These are phyloP conservation scores for Sminthurinus aureus DNA, from an alignment of 2,888 invertebrate species.

Conservation along the genomic window DNA sequence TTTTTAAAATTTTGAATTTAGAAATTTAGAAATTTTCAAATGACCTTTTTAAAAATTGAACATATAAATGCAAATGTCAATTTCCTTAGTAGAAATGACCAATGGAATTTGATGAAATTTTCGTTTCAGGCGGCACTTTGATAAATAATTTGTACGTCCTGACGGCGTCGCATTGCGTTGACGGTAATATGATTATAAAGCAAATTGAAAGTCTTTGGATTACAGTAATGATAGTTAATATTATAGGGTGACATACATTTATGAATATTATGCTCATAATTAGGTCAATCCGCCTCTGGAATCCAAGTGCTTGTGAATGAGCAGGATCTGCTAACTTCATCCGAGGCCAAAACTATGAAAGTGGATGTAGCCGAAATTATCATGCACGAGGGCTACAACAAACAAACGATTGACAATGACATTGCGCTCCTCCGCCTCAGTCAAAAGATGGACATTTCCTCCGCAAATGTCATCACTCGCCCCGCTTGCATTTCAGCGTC, in stretches of 20 bases:
- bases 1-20: too few species aligned
- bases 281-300: slow-evolving; percentile 21
- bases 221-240: too few species aligned
- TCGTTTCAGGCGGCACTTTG: slow-evolving; percentile 38
- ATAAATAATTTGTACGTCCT: slow-evolving; percentile 50
- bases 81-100: too few species aligned
- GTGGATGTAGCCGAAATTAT: slow-evolving; percentile 22
- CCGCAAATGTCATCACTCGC: slow-evolving; percentile 40
- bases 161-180: slow-evolving; percentile 22
- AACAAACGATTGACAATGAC: slow-evolving; percentile 45
- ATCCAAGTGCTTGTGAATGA: slow-evolving; percentile 39
- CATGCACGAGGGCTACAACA: slow-evolving; percentile 33
- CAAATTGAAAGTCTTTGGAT: too few species aligned
- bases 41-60: too few species aligned
- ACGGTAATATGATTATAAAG: too few species aligned
- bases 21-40: too few species aligned
- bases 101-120: too few species aligned
- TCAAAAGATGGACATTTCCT: slow-evolving; percentile 47
- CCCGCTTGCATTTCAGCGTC: slow-evolving; percentile 51
- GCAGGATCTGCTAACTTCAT: slow-evolving; percentile 44
- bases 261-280: too few species aligned
- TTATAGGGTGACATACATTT: too few species aligned
- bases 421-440: slow-evolving; percentile 49
- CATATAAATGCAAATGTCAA: too few species aligned
- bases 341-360: slow-evolving; percentile 15